These are phyloP conservation scores for Troides aeacus DNA, from an alignment of 2,888 invertebrate genomes.

Conservation along the genomic window DNA sequence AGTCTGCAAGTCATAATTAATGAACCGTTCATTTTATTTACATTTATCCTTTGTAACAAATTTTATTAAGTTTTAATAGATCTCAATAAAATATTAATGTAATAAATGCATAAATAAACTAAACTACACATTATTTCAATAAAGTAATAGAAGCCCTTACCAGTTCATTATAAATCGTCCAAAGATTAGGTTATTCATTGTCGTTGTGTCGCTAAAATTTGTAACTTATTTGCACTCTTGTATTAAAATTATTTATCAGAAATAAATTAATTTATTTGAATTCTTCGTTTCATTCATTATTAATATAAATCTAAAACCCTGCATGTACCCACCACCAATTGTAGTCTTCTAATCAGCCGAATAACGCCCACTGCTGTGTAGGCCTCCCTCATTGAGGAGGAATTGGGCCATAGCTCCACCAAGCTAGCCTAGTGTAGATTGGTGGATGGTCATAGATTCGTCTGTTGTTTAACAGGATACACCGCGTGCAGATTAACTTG, in stretches of 20 bases:
- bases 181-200: constrained; percentile 57
- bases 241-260: constrained; percentile 44
- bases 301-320: not conserved
- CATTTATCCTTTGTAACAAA: not conserved
- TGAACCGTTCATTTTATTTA: not conserved
- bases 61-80: not conserved
- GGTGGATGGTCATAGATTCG: no score
- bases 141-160: constrained; percentile 59
- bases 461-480: no score
- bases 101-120: no score
- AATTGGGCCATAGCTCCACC: no score
- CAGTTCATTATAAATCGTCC: constrained; percentile 72
- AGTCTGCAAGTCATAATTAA: not conserved
- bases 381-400: no score
- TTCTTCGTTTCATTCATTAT: constrained; percentile 36
- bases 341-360: no score
- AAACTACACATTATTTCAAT: not conserved
- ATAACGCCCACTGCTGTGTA: no score
- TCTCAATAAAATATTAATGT: constrained; percentile 20
- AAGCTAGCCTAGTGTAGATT: no score
- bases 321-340: no score
- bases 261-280: constrained; percentile 60
- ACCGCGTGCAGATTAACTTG: no score
- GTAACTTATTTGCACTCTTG: constrained; percentile 46
- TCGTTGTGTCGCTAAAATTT: constrained; percentile 32